A percentile compares a stretch with the other conserved stretches of the same genome.
Evolutionary conservation across 2,113 vertebrate genomes (phyloP).

Genomic region (Rhadina sibilatrix): DNA sequence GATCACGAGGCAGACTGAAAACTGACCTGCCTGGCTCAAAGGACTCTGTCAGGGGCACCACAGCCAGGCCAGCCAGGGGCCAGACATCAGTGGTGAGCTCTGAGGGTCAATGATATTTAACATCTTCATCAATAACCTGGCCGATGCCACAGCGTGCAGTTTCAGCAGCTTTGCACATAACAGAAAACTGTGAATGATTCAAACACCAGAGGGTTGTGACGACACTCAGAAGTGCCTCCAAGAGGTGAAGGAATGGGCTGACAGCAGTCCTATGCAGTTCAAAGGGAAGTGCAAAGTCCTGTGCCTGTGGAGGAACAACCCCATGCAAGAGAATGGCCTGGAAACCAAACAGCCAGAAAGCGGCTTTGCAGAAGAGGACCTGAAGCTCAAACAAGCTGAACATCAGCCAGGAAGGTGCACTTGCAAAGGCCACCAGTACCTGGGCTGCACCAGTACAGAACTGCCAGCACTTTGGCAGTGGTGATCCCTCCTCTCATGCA

Average conservation of each 20-base stretch:
- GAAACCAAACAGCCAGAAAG: background rate
- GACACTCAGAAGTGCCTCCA: background rate
- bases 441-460: background rate
- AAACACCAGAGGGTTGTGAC: background rate
- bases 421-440: background rate
- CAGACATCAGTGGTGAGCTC: background rate
- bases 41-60: background rate
- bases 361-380: background rate
- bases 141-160: background rate
- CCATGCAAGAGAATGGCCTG: background rate
- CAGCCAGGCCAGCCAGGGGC: background rate
- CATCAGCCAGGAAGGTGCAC: accelerated
- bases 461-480: background rate
- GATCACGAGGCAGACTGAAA: background rate
- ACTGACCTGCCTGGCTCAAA: background rate
- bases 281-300: background rate
- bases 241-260: background rate
- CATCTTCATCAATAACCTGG: background rate
- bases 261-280: background rate
- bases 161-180: background rate
- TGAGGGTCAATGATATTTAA: background rate
- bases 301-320: background rate
- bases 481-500: background rate
- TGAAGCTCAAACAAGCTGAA: background rate
- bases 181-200: accelerated